Evolutionary conservation across 2,113 vertebrate species (phyloP).

Genomic region (Nesospiza acunhae): DNA sequence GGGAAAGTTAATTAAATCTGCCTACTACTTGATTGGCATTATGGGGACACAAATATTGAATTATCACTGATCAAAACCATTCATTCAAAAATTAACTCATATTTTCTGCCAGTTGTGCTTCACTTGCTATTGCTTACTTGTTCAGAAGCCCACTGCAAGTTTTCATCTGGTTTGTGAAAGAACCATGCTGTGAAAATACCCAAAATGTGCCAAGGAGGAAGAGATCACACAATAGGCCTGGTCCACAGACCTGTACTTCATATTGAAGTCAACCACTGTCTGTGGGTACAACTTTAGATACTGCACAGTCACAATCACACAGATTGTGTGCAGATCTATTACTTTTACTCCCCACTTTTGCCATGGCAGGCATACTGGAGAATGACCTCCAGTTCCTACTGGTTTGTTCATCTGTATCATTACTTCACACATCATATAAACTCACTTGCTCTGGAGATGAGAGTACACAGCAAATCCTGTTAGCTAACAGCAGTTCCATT

Average conservation of each 20-base stretch:
- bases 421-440: not conserved
- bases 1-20: not conserved
- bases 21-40: not conserved
- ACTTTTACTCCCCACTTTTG: not conserved
- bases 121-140: not conserved
- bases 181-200: not conserved
- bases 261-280: not conserved
- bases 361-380: not conserved
- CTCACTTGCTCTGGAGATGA: not conserved
- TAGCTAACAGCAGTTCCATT: not conserved
- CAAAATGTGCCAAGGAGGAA: not conserved
- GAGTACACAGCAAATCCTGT: not conserved
- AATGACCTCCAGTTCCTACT: not conserved
- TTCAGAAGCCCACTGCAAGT: not conserved
- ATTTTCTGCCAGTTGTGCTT: not conserved
- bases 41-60: not conserved
- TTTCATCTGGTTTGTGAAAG: not conserved
- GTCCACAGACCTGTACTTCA: not conserved
- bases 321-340: not conserved
- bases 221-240: not conserved
- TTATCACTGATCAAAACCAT: not conserved
- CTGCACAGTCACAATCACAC: not conserved
- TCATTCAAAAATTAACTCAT: not conserved
- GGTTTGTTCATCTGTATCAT: not conserved
- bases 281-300: not conserved